phyloP scores from a whole-genome alignment of 2,113 vertebrate species.

The Silurus asotus region DNA sequence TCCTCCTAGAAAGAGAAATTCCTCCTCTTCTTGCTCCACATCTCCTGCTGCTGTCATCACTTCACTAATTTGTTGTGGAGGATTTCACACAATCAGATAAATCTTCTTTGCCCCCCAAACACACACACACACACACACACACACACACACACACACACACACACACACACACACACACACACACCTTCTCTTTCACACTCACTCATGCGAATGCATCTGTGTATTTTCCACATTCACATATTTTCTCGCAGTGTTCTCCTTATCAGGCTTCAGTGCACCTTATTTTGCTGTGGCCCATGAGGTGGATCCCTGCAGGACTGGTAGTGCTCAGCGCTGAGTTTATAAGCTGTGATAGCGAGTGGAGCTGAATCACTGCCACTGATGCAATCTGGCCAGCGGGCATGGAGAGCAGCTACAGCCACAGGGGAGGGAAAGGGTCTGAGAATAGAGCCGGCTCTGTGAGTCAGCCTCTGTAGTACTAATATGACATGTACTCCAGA shows the following conservation, averaged over 20 bases:
- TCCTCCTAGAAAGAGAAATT: neutral
- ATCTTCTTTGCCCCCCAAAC: conserved; percentile 3
- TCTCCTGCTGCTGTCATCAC: conserved; percentile 21
- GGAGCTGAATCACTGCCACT: conserved; percentile 49
- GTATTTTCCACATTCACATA: conserved; percentile 26
- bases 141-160: neutral
- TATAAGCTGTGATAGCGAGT: conserved; percentile 43
- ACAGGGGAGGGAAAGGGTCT: conserved; percentile 23
- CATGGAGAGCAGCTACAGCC: conserved; percentile 35
- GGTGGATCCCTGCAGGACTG: conserved; percentile 45
- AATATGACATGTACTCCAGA: conserved; percentile 18
- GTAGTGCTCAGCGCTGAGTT: conserved; percentile 34
- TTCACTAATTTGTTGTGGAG: conserved; percentile 41
- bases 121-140: neutral
- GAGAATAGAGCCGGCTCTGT: conserved; percentile 12
- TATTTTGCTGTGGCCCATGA: conserved; percentile 26
- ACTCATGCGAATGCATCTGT: conserved; percentile 12
- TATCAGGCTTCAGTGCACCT: conserved; percentile 41
- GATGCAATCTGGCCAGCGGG: conserved; percentile 48
- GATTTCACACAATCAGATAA: conserved; percentile 38
- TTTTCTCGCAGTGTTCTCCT: conserved; percentile 38
- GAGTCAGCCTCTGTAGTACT: conserved; percentile 37
- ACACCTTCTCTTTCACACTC: neutral
- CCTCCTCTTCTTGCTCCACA: neutral
- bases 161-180: neutral